A percentile compares a stretch with the other conserved stretches of the same genome.
phyloP scores from a whole-genome alignment of 2,113 vertebrate genomes.

The Burhinus oedicnemus region DNA sequence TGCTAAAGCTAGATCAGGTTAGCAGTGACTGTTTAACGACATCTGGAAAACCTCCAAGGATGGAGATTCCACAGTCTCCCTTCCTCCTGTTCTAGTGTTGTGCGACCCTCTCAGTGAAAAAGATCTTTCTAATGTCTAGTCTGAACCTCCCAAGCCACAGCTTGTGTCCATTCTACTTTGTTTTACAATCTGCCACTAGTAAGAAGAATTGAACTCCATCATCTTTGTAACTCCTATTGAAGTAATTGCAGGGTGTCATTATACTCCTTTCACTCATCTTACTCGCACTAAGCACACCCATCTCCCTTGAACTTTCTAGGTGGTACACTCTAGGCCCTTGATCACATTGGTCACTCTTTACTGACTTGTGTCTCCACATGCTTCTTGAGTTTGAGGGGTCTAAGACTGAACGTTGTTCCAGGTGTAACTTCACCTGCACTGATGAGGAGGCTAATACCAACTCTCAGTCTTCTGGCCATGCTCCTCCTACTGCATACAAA shows the following conservation, averaged over 20 bases:
- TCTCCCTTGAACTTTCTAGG: neutral
- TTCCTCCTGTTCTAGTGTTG: neutral
- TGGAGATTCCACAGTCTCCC: neutral
- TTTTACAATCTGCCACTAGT: neutral
- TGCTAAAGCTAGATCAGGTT: neutral
- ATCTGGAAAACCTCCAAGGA: neutral
- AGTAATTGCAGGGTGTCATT: neutral
- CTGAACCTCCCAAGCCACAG: neutral
- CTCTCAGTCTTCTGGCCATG: neutral
- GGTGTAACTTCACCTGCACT: neutral
- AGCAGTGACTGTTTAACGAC: neutral
- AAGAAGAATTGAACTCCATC: neutral
- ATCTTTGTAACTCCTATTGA: neutral
- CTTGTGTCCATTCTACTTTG: neutral
- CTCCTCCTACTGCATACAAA: neutral
- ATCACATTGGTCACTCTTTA: neutral
- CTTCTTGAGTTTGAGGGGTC: neutral
- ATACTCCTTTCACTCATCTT: neutral
- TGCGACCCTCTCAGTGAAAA: neutral
- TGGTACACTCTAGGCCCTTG: neutral
- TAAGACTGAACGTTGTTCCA: neutral
- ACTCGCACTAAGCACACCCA: neutral
- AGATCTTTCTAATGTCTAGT: neutral
- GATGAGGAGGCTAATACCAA: neutral
- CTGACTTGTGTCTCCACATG: neutral